phyloP scores from a whole-genome alignment of 1,140 invertebrate genomes.

The Portunus trituberculatus region DNA sequence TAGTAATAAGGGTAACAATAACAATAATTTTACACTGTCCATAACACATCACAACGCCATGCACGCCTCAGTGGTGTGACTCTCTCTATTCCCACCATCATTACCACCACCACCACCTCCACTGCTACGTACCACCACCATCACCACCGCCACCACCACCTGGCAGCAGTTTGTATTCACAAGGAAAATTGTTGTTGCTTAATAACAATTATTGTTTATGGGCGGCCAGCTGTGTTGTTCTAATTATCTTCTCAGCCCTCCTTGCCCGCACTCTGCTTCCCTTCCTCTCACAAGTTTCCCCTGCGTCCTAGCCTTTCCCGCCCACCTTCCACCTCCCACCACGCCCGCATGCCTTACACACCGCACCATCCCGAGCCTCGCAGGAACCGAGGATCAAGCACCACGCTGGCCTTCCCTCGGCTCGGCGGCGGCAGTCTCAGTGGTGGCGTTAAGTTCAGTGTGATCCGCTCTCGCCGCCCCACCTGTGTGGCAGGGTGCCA shows the following conservation, averaged over 20 bases:
- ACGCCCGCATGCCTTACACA: no score
- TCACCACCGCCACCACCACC: conserved; percentile 12
- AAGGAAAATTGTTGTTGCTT: conserved; percentile 36
- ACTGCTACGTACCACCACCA: neutral
- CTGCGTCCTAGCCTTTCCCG: neutral
- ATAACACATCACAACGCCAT: neutral
- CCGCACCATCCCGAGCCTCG: no score
- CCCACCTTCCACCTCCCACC: neutral
- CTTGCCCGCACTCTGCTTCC: conserved; percentile 27
- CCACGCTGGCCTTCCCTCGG: no score
- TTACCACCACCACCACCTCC: neutral
- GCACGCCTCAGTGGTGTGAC: no score
- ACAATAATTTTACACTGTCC: neutral
- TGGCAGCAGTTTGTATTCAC: conserved; percentile 48
- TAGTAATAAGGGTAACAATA: neutral
- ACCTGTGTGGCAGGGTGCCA: no score
- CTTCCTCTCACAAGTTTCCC: neutral
- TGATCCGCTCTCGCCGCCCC: no score
- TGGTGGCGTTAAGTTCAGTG: no score
- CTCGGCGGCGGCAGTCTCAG: no score
- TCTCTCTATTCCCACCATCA: neutral
- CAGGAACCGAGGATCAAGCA: no score
- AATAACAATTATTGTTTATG: conserved; percentile 15
- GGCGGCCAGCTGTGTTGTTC: conserved; percentile 44
- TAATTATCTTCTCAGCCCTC: conserved; percentile 47